These are phyloP conservation scores for Scaptomyza hsui DNA, from an alignment of 1,140 invertebrate genomes.

Conservation along the genomic window DNA sequence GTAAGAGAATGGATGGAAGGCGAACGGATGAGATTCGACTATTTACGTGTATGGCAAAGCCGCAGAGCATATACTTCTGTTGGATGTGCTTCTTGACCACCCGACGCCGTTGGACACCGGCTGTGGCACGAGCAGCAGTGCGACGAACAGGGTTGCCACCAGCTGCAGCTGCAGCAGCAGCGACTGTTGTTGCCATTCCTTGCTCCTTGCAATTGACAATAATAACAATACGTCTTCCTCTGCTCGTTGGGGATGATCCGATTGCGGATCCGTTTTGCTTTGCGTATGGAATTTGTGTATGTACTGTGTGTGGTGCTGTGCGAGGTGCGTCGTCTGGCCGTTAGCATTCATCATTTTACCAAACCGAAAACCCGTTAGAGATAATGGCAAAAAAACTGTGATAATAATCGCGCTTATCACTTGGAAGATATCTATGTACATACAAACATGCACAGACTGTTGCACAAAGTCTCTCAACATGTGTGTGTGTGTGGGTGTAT, in stretches of 20 bases:
- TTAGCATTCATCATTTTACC: constrained; percentile 70
- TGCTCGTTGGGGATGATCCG: constrained; percentile 18
- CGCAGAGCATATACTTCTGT: constrained; percentile 83
- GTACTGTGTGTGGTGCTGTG: constrained; percentile 21
- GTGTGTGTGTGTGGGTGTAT: constrained; percentile 2
- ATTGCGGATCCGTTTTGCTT: constrained; percentile 26
- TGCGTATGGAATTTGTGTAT: constrained; percentile 48
- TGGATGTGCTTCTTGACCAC: constrained; percentile 83
- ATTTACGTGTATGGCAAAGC: constrained; percentile 83
- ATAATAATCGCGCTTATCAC: constrained; percentile 78
- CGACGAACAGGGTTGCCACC: constrained; percentile 45
- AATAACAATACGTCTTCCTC: too few relatives aligned
- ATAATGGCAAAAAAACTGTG: constrained; percentile 67
- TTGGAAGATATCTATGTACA: constrained; percentile 44
- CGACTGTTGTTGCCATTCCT: constrained; percentile 13
- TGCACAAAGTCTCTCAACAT: constrained; percentile 12
- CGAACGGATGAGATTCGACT: not conserved
- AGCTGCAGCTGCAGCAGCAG: constrained; percentile 13
- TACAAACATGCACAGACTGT: constrained; percentile 32
- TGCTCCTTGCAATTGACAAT: not conserved
- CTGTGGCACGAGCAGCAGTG: constrained; percentile 66
- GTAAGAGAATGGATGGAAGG: not conserved
- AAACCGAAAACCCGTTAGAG: constrained; percentile 63
- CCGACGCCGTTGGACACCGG: constrained; percentile 74
- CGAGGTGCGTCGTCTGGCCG: constrained; percentile 54